Percentiles rank a stretch among this genome's conserved stretches.
Conservation (phyloP, 64 coral and sea anemone species). For the Catalaphyllia jardinei region DNA sequence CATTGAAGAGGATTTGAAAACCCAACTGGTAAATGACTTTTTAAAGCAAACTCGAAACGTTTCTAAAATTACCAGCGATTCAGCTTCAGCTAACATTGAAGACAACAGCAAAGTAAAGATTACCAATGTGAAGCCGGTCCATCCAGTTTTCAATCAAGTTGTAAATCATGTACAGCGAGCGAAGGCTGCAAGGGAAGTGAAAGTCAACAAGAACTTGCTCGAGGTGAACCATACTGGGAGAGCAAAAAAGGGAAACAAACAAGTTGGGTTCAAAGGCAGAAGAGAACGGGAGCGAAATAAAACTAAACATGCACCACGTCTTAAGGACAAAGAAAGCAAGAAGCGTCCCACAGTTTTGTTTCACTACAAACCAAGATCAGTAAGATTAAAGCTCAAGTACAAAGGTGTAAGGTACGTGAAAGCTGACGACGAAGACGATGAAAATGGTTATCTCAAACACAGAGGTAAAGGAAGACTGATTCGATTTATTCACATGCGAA, state of each 20-base stretch:
- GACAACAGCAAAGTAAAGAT: not conserved
- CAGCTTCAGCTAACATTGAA: too few species aligned
- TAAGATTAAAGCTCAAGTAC: not conserved
- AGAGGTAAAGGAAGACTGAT: not conserved
- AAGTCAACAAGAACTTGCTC: not conserved
- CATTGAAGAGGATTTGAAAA: conserved; percentile 2
- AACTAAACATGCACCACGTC: not conserved
- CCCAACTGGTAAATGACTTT: too few species aligned
- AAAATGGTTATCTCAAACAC: not conserved
- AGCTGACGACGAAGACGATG: not conserved
- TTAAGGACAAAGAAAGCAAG: not conserved
- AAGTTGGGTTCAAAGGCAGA: not conserved
- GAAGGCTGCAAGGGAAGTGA: not conserved
- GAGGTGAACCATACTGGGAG: not conserved
- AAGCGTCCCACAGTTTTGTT: not conserved
- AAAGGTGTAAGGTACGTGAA: not conserved
- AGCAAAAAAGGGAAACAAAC: not conserved
- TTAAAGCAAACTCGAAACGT: not conserved
- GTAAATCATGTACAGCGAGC: not conserved
- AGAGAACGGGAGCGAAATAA: not conserved
- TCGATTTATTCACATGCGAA: not conserved
- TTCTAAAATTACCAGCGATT: not conserved
- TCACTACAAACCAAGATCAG: conserved; percentile 7
- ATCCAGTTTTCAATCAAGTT: not conserved
- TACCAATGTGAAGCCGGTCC: not conserved